A percentile compares a stretch with the other conserved stretches of the same genome.
These are phyloP conservation scores for Zaprionus obscuricornis DNA, from an alignment of 2,888 invertebrate genomes.

Conservation along the genomic window DNA sequence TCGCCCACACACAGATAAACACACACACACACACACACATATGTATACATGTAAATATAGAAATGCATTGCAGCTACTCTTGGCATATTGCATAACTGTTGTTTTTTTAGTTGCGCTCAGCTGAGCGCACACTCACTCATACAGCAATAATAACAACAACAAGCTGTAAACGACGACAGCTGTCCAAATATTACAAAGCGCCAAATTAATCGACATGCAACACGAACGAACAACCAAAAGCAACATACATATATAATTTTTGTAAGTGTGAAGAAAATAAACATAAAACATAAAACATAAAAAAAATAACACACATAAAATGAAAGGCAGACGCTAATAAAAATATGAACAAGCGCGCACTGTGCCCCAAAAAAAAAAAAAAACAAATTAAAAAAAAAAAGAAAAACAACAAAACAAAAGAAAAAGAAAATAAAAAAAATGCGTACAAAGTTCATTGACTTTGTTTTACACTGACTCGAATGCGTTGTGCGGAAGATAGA, in stretches of 20 bases:
- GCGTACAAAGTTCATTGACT: constrained; percentile 82
- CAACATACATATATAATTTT: constrained; percentile 18
- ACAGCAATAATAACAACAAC: constrained; percentile 2
- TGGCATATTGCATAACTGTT: constrained; percentile 45
- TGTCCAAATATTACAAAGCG: constrained; percentile 52
- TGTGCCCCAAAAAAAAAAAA: constrained; percentile 39
- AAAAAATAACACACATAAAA: constrained; percentile 38
- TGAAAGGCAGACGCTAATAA: constrained; percentile 54
- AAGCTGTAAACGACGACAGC: constrained; percentile 37
- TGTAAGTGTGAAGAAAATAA: constrained; percentile 62
- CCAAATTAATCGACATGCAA: constrained; percentile 37
- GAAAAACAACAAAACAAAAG: constrained; percentile 22
- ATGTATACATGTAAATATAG: not conserved
- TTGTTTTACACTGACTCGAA: constrained; percentile 64
- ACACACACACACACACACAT: not conserved
- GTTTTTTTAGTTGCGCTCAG: constrained; percentile 34
- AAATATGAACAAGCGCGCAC: constrained; percentile 51
- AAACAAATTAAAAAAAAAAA: constrained; percentile 32
- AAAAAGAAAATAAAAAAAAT: constrained; percentile 56
- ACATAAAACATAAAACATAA: constrained; percentile 42
- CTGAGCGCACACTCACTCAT: constrained; percentile 30
- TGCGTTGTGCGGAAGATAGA: constrained; percentile 27
- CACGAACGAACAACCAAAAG: constrained; percentile 16
- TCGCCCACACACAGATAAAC: not conserved
- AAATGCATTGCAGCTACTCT: constrained; percentile 12